Base-by-base conservation (phyloP, 2,797 vertebrate genomes). In the Jordanella pulchra region DNA sequence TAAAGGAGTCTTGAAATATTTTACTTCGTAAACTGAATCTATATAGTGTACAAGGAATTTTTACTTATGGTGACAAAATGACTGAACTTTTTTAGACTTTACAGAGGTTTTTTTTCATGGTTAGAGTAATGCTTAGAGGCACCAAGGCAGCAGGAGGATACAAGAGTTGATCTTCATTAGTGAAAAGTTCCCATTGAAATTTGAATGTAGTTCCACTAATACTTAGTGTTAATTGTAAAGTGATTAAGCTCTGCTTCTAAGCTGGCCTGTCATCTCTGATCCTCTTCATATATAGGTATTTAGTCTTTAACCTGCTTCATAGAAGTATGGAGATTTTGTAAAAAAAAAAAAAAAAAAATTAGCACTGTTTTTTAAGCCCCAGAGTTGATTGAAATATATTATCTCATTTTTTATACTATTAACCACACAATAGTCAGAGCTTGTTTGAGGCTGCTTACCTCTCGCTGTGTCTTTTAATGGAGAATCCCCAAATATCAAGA, bases 361-460 rank as follows among this genome's bases (percentile, higher is more conserved):
- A n/a, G n/a, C n/a, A n/a, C n/a, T n/a, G n/a, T n/a, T n/a, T n/a
- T n/a, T n/a, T n/a, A n/a, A n/a, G n/a, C n/a, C n/a, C n/a, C n/a
- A n/a, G n/a, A n/a, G n/a, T n/a, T n/a, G n/a, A n/a, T n/a, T n/a
- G n/a, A n/a, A n/a, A n/a, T n/a, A n/a, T n/a, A n/a, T n/a, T n/a
- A n/a, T 39, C 14, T 80, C 44, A 73, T 71, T 79, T 25, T 77
- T 70, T 71, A 66, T 15, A 65, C 39, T 45, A 63, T 76, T 67
- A 60, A 32, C 3, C 30, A 32, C 7, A 35, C 17, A 32, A 35
- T 11, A 11, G 17, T 17, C 32, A 18, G 56, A 58, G 18, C 30
- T 58, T 58, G 28, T 30, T 58, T 18, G 27, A 56, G 30, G 27
- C 6, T 1, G 12, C 51, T 54, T 54, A 54, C 1, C 35, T 39